A percentile compares a stretch with the other conserved stretches of the same genome.
Conservation (phyloP, 2,797 vertebrate species). For the Siniperca obscura region DNA sequence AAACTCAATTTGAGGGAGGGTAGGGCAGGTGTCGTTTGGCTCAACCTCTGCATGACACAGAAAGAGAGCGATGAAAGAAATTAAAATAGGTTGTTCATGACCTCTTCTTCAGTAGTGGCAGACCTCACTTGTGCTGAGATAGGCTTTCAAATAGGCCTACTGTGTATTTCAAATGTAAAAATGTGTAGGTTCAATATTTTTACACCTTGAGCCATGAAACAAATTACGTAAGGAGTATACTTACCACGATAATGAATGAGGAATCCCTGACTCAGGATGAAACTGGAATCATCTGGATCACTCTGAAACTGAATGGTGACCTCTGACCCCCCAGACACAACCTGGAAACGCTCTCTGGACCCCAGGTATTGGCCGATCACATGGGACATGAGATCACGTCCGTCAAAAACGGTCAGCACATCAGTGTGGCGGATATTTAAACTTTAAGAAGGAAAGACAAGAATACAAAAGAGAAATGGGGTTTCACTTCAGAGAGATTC, state of each 20-base stretch:
- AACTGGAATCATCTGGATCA: constrained; percentile 89
- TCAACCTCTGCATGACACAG: constrained; percentile 87
- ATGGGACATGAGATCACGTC: constrained; percentile 89
- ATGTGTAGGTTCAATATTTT: not conserved
- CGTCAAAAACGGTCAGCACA: constrained; percentile 91
- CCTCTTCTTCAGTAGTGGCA: not conserved
- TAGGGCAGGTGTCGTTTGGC: constrained; percentile 92
- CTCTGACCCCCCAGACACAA: constrained; percentile 90
- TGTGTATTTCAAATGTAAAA: not conserved
- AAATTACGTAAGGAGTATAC: not conserved
- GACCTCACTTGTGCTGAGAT: not conserved
- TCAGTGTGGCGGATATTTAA: constrained; percentile 93
- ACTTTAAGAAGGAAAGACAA: constrained; percentile 69
- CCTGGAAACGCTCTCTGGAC: constrained; percentile 89
- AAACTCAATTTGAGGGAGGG: constrained; percentile 89
- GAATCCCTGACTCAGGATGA: constrained; percentile 92
- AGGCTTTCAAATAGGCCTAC: not conserved
- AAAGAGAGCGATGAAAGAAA: constrained; percentile 8
- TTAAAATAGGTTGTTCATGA: not conserved
- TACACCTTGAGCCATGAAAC: not conserved
- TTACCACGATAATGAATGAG: constrained; percentile 92
- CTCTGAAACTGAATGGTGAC: constrained; percentile 96
- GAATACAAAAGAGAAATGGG: not conserved
- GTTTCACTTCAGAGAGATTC: constrained; percentile 14
- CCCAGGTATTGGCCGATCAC: constrained; percentile 92